Base-by-base conservation (phyloP, 1,140 invertebrate genomes). In the Aphaenogaster floridana region DNA sequence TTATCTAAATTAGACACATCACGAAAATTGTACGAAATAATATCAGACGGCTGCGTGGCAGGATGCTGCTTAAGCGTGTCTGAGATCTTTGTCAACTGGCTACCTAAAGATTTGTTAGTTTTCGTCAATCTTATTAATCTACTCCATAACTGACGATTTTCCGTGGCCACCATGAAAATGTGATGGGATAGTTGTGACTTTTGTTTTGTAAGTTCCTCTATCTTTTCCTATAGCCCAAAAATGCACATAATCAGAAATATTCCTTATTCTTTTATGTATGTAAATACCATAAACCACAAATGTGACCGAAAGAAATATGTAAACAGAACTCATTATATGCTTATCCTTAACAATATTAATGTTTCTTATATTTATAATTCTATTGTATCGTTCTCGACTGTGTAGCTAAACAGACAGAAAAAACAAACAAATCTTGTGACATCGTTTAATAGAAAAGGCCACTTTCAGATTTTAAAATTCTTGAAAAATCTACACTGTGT, bases 131-230 rank as follows among this genome's bases (percentile, higher is more conserved):
- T 95, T 1, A 97, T 97, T 42, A 98, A 94, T 91, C 97, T 97
- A 71, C 96, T 96, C 98, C 97, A 98, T 34, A 98, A 94, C 84
- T 97, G 97, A 91, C 97, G 96, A 94, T 98, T 98, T 95, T 98
- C 98, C 91, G 96, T 96, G 1, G 97, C 97, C 9, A 98, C 97
- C 97, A 98, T 97, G 87, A 96, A 96, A 61, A 98, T 96, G 91
- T 97, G 97, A 93, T 97, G 97, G 86, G 96, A 96, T 8, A 98
- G 93, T 92, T 98, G 97, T 5, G 96, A 96, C 89, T 98, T 98
- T 92, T 98, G 97, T 91, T 97, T 97, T 36, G 96, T 96, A 85
- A 98, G 93, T 83, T 97, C 96, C 63, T 97, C 96, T 42, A 98
- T 95, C 93, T 97, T 96, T 90, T 96, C 95, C 88, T 96, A 94